Conservation (phyloP, 2,797 vertebrate species). For the Synanceia verrucosa region DNA sequence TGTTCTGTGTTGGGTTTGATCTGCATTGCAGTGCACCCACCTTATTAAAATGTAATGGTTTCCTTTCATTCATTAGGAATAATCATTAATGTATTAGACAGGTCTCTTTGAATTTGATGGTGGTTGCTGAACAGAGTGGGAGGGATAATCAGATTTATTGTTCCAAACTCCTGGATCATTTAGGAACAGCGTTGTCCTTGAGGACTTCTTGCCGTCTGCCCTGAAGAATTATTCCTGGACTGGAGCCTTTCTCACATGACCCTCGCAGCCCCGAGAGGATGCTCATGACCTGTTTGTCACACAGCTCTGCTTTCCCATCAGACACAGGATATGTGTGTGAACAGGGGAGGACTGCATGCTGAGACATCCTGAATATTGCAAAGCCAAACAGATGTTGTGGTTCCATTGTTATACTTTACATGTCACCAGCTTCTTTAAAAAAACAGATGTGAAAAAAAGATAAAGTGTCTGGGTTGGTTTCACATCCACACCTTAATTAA, state of each 20-base stretch:
- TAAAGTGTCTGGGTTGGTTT: background rate
- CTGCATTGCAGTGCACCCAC: background rate
- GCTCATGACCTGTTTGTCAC: constrained; percentile 69
- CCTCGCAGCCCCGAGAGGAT: constrained; percentile 54
- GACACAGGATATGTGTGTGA: constrained; percentile 73
- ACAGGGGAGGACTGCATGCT: constrained; percentile 50
- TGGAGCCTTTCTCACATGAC: constrained; percentile 72
- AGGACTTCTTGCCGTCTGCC: constrained; percentile 34
- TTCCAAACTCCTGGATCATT: constrained; percentile 26
- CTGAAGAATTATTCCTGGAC: constrained; percentile 47
- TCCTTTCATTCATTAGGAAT: constrained; percentile 12
- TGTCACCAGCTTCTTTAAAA: constrained; percentile 18
- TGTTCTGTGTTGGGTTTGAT: background rate
- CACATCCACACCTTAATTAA: constrained; percentile 22
- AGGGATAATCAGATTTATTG: constrained; percentile 7
- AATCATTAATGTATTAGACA: background rate
- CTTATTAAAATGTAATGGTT: background rate
- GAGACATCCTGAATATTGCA: constrained; percentile 46
- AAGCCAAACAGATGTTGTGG: constrained; percentile 56
- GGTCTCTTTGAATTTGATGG: background rate
- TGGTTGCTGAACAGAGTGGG: background rate
- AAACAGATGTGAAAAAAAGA: background rate
- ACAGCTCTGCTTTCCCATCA: constrained; percentile 75
- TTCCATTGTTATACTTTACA: constrained; percentile 12
- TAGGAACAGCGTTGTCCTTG: constrained; percentile 43